Percentiles rank a stretch among this genome's conserved stretches.
phyloP scores from a whole-genome alignment of 2,113 vertebrate genomes.

The Leiothrix lutea region DNA sequence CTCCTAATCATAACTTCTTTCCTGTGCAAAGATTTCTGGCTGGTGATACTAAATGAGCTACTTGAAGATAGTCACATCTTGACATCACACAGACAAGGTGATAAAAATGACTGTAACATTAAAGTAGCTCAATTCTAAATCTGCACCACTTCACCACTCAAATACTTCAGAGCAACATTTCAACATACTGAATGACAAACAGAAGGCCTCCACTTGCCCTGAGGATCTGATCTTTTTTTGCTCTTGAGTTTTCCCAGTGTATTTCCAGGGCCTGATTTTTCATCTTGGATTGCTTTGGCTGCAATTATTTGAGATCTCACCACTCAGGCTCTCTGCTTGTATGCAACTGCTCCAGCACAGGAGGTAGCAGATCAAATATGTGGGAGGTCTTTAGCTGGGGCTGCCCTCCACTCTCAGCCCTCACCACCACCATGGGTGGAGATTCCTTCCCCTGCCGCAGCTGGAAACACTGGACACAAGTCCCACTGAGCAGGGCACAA shows the following conservation, averaged over 20 bases:
- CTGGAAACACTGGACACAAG: neutral
- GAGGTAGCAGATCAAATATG: neutral
- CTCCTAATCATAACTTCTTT: neutral
- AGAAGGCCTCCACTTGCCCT: neutral
- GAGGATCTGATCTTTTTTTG: neutral
- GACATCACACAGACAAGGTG: neutral
- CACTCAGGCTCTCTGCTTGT: accelerated
- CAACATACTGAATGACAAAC: neutral
- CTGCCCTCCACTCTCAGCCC: neutral
- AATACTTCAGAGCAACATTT: neutral
- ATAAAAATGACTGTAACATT: neutral
- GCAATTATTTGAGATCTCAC: neutral
- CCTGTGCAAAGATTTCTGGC: neutral
- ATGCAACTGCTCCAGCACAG: neutral
- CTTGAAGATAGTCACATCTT: neutral
- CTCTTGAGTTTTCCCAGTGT: neutral
- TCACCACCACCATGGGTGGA: accelerated
- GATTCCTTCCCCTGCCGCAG: neutral
- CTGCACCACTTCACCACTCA: neutral
- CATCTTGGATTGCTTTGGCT: neutral
- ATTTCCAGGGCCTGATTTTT: neutral
- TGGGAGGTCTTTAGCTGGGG: neutral
- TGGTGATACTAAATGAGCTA: neutral
- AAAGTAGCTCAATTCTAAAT: neutral
- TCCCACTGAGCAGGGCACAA: neutral